phyloP scores from a whole-genome alignment of 2,797 vertebrate species.

The Rhinatrema bivittatum region DNA sequence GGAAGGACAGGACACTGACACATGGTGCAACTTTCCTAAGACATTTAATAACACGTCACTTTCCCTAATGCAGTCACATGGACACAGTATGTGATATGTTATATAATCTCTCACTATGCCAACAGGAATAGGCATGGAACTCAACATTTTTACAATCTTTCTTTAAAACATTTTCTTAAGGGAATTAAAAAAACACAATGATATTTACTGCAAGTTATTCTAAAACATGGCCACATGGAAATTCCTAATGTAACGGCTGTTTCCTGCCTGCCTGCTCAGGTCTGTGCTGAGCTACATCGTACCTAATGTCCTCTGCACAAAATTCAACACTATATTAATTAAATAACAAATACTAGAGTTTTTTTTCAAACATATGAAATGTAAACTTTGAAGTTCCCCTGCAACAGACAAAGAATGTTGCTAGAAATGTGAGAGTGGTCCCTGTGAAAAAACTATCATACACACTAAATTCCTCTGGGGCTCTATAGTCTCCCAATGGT shows the following conservation, averaged over 20 bases:
- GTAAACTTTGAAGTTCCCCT: conserved; percentile 62
- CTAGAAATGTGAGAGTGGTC: conserved; percentile 43
- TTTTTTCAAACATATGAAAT: conserved; percentile 66
- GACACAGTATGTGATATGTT: too few relatives aligned
- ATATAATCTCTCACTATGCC: too few relatives aligned
- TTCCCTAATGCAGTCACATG: conserved; percentile 35
- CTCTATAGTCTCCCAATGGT: too few relatives aligned
- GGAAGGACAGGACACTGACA: conserved; percentile 27
- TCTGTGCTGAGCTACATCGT: conserved; percentile 55
- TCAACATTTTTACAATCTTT: conserved; percentile 36
- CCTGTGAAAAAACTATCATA: conserved; percentile 28
- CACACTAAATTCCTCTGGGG: conserved; percentile 42
- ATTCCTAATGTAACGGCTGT: conserved; percentile 47
- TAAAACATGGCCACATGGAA: conserved; percentile 33
- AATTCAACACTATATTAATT: conserved; percentile 54
- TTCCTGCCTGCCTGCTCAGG: too few relatives aligned
- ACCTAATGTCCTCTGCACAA: conserved; percentile 59
- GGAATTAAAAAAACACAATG: conserved; percentile 51
- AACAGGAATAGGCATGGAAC: conserved; percentile 23
- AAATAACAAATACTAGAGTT: conserved; percentile 68
- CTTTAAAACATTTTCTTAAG: conserved; percentile 45
- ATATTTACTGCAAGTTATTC: too few relatives aligned
- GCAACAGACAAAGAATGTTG: conserved; percentile 32
- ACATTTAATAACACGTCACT: conserved; percentile 31
- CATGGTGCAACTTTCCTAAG: conserved; percentile 33